Evolutionary conservation across 1,140 invertebrate species (phyloP), one percentile per base, ranked within the genome.

Genomic region (Drosophila malerkotliana): DNA sequence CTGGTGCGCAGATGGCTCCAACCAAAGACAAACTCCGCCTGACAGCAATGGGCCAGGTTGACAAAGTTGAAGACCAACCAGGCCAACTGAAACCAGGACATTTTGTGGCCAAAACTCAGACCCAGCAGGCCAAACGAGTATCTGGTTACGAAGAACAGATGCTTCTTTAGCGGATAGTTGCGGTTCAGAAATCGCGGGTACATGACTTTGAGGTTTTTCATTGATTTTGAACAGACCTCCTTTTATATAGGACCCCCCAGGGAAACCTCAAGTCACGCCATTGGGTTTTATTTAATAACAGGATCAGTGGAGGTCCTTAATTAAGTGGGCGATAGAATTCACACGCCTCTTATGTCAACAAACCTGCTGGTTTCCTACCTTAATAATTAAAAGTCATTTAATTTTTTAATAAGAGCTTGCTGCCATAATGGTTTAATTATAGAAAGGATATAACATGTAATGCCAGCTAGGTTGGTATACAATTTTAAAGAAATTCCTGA

Each of bases 1-100:
- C 66, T 85, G 37, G 32, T 68, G 2, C 30, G 26, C 15, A 83
- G 54, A n/a, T 84, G 74, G 4, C 39, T 49, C 76, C 76, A 84
- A 12, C 80, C 80, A 10, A 85, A 83, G 10, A 24, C 56, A 12
- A 83, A 63, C 56, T 83, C 81, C 18, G 81, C 80, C 77, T 83
- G 81, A 34, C 80, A 84, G 41, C 80, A 85, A 30, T 84, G 80
- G 0, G 81, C 72, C 62, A 84, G 26, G 45, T 77, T 77, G 1
- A 77, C 28, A 10, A 85, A 80, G 12, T 85, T 84, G 12, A 85
- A 84, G 4, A 64, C 18, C 56, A 83, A 39, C 76, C 76, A 83
- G 10, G 12, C 8, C 4, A 44, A 32, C 1, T 56, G 57, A 8
- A 62, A 48, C 26, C 57, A 32, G 0, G 57, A 57, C 3, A 45